Evolutionary conservation across 2,797 vertebrate genomes (phyloP), one percentile per base, ranked within the genome.

Genomic region (Diplodus puntazzo): DNA sequence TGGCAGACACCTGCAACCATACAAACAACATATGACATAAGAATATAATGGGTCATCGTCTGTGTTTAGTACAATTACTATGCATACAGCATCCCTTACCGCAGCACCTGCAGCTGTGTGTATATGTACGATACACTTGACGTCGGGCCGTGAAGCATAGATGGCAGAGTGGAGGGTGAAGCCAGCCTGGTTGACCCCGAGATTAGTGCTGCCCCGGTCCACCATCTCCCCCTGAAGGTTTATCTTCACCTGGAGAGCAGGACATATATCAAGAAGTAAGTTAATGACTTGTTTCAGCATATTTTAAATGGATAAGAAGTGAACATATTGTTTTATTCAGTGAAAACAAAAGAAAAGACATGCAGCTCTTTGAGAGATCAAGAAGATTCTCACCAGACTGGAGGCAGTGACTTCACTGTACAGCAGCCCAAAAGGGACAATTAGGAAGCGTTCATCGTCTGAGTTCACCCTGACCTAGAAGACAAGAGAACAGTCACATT

Each of bases 401-500:
- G 98, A 99, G 4, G 98, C 98, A 3, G 98, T 96, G 90, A 99
- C 98, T 93, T 99, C 98, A 82, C 98, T 99, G 93, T 97, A 99
- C 55, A 99, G 97, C 69, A 99, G 98, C 59, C 98, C 98, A 82
- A 99, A 99, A 14, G 98, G 98, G 78, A 98, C 97, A 77, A 99
- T 96, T 25, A 99, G 96, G 92, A 99, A 99, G 59, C 97, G 97
- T n/a, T 99, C 98, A 90, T 97, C 94, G 58, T 99, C 98, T 0
- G 96, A 96, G 92, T 94, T 98, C 91, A 98, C 96, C 91, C 98
- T 94, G 87, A 97, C 96, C 98, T 99, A 88, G 18, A 80, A 71
- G 25, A 85, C 1, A 72, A 78, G 69, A 65, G 48, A 5, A 82
- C 27, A 76, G 42, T 45, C 7, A 42, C 7, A 46, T 80, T 57